Percentiles rank a stretch among this genome's conserved stretches.
phyloP scores from a whole-genome alignment of 2,113 vertebrate species.

The Rafetus swinhoei region DNA sequence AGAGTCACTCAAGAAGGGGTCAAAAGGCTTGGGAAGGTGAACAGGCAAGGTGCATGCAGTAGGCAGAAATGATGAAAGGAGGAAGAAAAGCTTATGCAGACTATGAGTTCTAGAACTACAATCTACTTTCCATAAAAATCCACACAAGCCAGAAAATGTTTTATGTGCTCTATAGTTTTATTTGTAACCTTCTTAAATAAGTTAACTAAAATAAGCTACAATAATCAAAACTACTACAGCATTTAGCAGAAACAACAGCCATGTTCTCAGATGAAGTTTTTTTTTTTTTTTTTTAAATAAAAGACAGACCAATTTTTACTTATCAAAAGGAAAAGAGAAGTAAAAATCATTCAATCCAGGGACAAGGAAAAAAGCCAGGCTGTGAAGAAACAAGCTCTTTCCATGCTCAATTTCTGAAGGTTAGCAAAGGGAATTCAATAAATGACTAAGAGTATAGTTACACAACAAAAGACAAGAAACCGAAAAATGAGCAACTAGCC shows the following conservation, averaged over 20 bases:
- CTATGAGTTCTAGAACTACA: neutral
- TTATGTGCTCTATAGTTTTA: neutral
- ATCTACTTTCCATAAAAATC: neutral
- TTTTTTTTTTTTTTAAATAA: too few species aligned
- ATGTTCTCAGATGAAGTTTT: neutral
- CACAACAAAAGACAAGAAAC: too few species aligned
- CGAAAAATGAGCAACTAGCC: neutral
- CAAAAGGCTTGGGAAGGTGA: neutral
- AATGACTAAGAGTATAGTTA: neutral
- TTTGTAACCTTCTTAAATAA: neutral
- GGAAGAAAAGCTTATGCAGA: neutral
- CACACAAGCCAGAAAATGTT: neutral
- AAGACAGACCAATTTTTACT: neutral
- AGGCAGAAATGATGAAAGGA: neutral
- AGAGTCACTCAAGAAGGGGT: slow-evolving; percentile 2
- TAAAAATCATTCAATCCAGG: neutral
- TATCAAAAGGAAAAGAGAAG: neutral
- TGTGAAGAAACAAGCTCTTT: neutral
- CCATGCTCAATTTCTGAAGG: neutral
- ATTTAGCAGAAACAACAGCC: neutral
- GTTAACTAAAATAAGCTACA: neutral
- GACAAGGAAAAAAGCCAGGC: neutral
- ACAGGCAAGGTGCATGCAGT: neutral
- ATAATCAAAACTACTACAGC: neutral
- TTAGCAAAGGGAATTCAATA: neutral